Percentiles rank a stretch among this genome's conserved stretches.
phyloP scores from a whole-genome alignment of 1,140 invertebrate genomes.

The Tetramorium simillimum region DNA sequence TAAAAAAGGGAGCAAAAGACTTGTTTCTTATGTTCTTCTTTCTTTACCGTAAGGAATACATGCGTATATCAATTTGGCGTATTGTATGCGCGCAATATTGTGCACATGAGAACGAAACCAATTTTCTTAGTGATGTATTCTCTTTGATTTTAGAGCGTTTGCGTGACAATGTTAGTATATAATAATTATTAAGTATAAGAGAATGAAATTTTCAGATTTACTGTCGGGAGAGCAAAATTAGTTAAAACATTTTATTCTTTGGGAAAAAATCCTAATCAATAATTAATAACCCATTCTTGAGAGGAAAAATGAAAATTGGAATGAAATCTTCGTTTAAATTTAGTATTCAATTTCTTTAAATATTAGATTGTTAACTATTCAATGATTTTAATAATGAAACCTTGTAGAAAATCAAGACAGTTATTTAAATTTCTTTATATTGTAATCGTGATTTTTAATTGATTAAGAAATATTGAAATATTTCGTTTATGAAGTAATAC shows the following conservation, averaged over 20 bases:
- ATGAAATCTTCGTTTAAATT: neutral
- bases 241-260: neutral
- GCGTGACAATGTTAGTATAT: neutral
- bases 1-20: conserved; percentile 54
- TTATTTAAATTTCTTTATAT: neutral
- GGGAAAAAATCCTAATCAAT: neutral
- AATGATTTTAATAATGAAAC: neutral
- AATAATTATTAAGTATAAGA: neutral
- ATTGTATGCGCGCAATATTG: neutral
- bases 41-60: conserved; percentile 30
- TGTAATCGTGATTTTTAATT: neutral
- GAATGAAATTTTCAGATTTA: neutral
- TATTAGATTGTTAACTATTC: neutral
- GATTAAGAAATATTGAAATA: neutral
- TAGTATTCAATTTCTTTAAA: neutral
- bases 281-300: neutral
- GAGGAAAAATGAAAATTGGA: neutral
- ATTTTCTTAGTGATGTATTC: conserved; percentile 22
- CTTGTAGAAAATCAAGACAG: neutral
- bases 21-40: neutral
- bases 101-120: conserved; percentile 1
- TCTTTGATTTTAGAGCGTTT: neutral
- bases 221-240: neutral
- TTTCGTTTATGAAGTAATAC: neutral
- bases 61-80: conserved; percentile 31